A percentile compares a stretch with the other conserved stretches of the same genome.
phyloP scores from a whole-genome alignment of 2,888 invertebrate species.

The Drosophila melanosoma region DNA sequence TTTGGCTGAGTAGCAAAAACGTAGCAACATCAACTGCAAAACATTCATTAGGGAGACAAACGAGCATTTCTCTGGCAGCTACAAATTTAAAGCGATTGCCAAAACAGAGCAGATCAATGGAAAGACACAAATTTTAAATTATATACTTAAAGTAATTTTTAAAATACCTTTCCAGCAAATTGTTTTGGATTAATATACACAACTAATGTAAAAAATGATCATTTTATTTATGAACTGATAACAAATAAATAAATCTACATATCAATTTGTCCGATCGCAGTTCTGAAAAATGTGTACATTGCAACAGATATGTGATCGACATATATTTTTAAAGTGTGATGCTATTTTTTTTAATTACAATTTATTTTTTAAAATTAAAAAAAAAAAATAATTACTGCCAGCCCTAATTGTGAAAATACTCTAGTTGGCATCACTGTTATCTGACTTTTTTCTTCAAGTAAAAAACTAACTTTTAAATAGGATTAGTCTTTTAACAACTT shows the following conservation, averaged over 20 bases:
- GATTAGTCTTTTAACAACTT: constrained; percentile 18
- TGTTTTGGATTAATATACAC: too few relatives aligned
- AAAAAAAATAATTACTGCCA: background rate
- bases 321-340: too few relatives aligned
- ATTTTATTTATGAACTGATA: too few relatives aligned
- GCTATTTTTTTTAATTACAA: too few relatives aligned
- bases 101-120: background rate
- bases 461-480: constrained; percentile 13
- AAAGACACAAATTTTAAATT: background rate
- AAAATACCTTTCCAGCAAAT: background rate
- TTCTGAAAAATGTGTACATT: too few relatives aligned
- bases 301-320: too few relatives aligned
- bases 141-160: background rate
- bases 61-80: constrained; percentile 12
- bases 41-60: constrained; percentile 29
- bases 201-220: background rate
- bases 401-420: background rate
- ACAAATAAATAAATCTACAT: too few relatives aligned
- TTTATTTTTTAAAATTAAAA: too few relatives aligned
- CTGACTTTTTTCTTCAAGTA: too few relatives aligned
- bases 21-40: constrained; percentile 3
- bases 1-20: constrained; percentile 3
- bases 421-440: background rate
- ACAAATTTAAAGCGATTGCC: constrained; percentile 11
- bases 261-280: too few relatives aligned